These are phyloP conservation scores for Callorhinus ursinus DNA, from an alignment of 2,113 vertebrate genomes.

Conservation along the genomic window DNA sequence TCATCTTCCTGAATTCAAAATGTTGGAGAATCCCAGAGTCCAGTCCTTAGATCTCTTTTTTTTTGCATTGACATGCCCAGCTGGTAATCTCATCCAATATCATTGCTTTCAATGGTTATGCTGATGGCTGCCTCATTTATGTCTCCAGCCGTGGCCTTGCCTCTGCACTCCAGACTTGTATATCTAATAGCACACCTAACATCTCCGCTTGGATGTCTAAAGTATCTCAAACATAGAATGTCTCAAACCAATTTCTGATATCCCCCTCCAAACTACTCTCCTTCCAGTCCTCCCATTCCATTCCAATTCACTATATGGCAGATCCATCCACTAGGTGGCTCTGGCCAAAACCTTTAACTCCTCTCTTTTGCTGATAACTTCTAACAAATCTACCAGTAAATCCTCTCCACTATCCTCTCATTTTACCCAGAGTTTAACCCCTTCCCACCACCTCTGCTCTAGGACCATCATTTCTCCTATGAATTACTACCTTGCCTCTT, in stretches of 20 bases:
- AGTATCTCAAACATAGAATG: background rate
- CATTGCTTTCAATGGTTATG: background rate
- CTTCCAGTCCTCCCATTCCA: background rate
- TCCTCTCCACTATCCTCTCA: background rate
- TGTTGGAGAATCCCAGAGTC: background rate
- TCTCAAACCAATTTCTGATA: background rate
- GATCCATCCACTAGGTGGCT: background rate
- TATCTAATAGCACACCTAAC: background rate
- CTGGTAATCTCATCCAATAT: background rate
- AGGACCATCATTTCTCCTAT: background rate
- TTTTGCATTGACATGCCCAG: background rate
- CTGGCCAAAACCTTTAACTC: background rate
- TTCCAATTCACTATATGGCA: background rate
- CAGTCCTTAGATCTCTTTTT: background rate
- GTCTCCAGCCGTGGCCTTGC: background rate
- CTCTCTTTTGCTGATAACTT: background rate
- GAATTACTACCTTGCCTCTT: background rate
- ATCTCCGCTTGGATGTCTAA: background rate
- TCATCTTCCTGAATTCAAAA: background rate
- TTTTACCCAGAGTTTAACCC: background rate
- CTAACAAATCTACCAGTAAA: background rate
- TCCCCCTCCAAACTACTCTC: background rate
- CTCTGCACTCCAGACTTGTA: background rate
- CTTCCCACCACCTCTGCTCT: background rate
- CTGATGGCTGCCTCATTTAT: background rate